Percentiles rank a stretch among this genome's conserved stretches.
These are phyloP conservation scores for Sander lucioperca DNA, from an alignment of 2,113 vertebrate species.

Conservation along the genomic window DNA sequence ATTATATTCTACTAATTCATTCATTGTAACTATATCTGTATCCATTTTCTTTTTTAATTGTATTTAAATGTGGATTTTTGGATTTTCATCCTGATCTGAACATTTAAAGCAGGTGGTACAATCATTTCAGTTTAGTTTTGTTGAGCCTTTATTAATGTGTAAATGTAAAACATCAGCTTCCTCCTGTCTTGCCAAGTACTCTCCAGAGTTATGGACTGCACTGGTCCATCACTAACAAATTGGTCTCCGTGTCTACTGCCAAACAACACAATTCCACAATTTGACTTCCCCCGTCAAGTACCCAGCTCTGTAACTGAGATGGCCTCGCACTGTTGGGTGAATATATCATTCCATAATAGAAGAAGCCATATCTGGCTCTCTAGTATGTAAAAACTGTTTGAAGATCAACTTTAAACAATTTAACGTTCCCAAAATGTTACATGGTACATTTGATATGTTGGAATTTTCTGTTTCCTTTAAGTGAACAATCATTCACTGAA, in stretches of 20 bases:
- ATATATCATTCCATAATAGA: constrained; percentile 40
- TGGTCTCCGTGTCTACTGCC: constrained; percentile 55
- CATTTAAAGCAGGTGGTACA: constrained; percentile 12
- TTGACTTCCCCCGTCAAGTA: constrained; percentile 65
- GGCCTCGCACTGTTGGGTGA: constrained; percentile 44
- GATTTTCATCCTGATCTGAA: neutral
- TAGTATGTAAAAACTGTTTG: constrained; percentile 19
- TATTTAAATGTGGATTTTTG: neutral
- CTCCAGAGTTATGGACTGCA: constrained; percentile 55
- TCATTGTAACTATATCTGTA: neutral
- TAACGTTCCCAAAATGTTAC: constrained; percentile 28
- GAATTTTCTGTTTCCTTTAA: constrained; percentile 27
- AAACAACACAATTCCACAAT: constrained; percentile 76
- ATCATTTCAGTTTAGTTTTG: constrained; percentile 22
- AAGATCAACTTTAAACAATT: constrained; percentile 34
- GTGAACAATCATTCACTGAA: neutral
- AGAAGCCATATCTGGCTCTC: constrained; percentile 39
- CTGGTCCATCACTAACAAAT: constrained; percentile 69
- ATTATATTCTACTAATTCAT: neutral
- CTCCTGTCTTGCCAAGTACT: constrained; percentile 43
- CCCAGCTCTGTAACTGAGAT: constrained; percentile 59
- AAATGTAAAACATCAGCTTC: constrained; percentile 52
- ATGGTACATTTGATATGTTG: constrained; percentile 23
- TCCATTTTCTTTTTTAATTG: neutral
- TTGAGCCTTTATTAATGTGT: constrained; percentile 35